A percentile compares a stretch with the other conserved stretches of the same genome.
Conservation (phyloP, 2,113 vertebrate genomes). For the Epinephelus lanceolatus region DNA sequence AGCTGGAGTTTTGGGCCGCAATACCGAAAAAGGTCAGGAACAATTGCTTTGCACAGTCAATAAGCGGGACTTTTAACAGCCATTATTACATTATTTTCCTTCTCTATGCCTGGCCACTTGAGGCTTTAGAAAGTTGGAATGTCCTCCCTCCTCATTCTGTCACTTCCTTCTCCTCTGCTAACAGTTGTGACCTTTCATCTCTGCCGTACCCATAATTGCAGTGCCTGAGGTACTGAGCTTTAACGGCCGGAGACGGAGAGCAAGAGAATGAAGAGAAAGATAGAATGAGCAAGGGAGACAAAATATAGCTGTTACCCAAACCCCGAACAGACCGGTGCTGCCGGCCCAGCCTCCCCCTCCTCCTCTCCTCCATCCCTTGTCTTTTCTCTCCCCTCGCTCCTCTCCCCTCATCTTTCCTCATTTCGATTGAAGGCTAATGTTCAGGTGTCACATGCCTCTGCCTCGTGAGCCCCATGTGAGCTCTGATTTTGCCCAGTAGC, state of each 20-base stretch:
- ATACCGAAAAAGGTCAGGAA: conserved; percentile 28
- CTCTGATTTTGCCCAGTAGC: conserved; percentile 49
- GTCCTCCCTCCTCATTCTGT: conserved; percentile 49
- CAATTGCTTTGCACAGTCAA: background rate
- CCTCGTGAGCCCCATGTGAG: conserved; percentile 54
- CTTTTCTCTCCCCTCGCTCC: background rate
- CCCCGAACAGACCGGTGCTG: conserved; percentile 33
- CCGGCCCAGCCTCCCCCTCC: background rate
- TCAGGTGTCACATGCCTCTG: conserved; percentile 61
- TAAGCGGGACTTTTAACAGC: conserved; percentile 37
- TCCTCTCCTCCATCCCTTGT: conserved; percentile 14
- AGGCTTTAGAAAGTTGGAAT: conserved; percentile 51
- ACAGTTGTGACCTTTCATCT: conserved; percentile 78
- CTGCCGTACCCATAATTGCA: conserved; percentile 72
- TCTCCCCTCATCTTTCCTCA: conserved; percentile 63
- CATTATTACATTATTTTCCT: conserved; percentile 36
- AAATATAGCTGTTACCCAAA: conserved; percentile 70
- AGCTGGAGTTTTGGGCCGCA: conserved; percentile 1
- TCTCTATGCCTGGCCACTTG: conserved; percentile 8
- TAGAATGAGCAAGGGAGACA: conserved; percentile 53
- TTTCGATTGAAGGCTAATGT: conserved; percentile 68
- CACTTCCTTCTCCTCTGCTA: conserved; percentile 63
- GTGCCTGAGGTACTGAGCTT: conserved; percentile 64
- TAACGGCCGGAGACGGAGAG: conserved; percentile 54
- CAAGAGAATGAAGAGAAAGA: conserved; percentile 52